phyloP scores from a whole-genome alignment of 1,140 invertebrate genomes.

The Drosophila virilis region DNA sequence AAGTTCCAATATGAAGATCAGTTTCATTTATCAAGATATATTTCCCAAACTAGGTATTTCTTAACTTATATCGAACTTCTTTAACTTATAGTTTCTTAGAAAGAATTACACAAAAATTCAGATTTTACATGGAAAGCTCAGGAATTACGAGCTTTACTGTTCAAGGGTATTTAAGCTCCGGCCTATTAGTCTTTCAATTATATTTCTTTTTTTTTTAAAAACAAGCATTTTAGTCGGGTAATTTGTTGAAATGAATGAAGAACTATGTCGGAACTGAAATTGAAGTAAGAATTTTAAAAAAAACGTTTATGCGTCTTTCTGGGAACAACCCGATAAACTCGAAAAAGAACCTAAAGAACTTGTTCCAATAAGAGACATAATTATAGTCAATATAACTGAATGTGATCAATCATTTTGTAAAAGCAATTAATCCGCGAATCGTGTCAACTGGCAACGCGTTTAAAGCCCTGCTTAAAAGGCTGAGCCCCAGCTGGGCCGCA shows the following conservation, averaged over 20 bases:
- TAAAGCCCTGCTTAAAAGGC: slow-evolving; percentile 55
- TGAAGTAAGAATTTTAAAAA: not conserved
- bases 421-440: slow-evolving; percentile 67
- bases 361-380: slow-evolving; percentile 17
- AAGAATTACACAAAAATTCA: too few relatives aligned
- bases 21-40: too few relatives aligned
- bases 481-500: slow-evolving; percentile 22
- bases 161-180: too few relatives aligned
- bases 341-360: too few relatives aligned
- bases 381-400: not conserved
- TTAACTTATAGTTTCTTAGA: too few relatives aligned
- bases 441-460: slow-evolving; percentile 63
- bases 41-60: too few relatives aligned
- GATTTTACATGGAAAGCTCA: too few relatives aligned
- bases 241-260: not conserved
- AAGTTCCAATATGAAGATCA: too few relatives aligned
- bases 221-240: not conserved
- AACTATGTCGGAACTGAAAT: not conserved
- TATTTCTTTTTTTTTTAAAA: not conserved
- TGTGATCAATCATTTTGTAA: slow-evolving; percentile 60
- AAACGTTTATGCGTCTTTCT: not conserved
- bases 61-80: too few relatives aligned
- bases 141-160: too few relatives aligned
- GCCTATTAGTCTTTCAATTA: too few relatives aligned
- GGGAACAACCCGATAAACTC: too few relatives aligned